phyloP scores from a whole-genome alignment of 2,797 vertebrate genomes.

The Hipposideros larvatus region DNA sequence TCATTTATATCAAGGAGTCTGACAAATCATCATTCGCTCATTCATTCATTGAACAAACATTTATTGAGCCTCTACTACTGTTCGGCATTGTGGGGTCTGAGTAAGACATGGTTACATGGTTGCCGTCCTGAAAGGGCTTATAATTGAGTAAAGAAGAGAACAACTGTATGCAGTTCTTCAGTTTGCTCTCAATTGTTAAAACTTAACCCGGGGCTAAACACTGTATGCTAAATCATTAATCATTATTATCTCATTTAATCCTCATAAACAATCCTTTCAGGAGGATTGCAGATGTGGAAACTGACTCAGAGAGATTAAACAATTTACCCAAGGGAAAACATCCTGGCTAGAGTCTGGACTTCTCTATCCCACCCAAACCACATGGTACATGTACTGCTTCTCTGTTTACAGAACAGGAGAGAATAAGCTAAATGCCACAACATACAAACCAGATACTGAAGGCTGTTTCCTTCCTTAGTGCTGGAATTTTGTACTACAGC shows the following conservation, averaged over 20 bases:
- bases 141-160: not conserved
- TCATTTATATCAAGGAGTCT: not conserved
- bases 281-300: not conserved
- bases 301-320: constrained; percentile 37
- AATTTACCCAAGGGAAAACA: constrained; percentile 14
- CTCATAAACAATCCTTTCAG: constrained; percentile 3
- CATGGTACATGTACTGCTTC: not conserved
- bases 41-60: not conserved
- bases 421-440: not conserved
- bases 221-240: constrained; percentile 7
- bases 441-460: not conserved
- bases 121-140: not conserved
- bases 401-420: not conserved
- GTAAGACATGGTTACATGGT: not conserved
- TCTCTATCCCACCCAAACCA: not conserved
- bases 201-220: constrained; percentile 7
- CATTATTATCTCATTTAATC: constrained; percentile 12
- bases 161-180: not conserved
- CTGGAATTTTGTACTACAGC: not conserved
- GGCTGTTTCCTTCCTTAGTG: not conserved
- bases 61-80: not conserved
- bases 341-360: not conserved
- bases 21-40: not conserved
- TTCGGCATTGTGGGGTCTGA: not conserved
- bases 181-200: not conserved